Evolutionary conservation across 1,140 invertebrate genomes (phyloP), one percentile per base, ranked within the genome.

Genomic region (Drosophila eugracilis): DNA sequence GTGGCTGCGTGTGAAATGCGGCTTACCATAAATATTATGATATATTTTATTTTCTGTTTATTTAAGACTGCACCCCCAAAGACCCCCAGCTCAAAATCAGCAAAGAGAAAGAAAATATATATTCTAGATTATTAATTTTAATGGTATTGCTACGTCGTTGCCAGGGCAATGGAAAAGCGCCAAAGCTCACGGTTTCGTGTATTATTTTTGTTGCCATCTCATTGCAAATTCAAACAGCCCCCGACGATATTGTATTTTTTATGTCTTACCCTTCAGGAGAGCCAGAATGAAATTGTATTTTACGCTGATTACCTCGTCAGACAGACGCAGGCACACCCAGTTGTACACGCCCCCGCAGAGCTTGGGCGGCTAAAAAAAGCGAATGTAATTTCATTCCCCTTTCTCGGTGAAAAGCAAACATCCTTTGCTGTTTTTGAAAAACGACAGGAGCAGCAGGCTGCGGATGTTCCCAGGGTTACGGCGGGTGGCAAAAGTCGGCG

Each of bases 1-100:
- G 62, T 55, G 77, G 30, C 45, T 30, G 54, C 22, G 74, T 70
- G 59, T 24, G 50, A 77, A 85, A 65, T 60, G 73, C 52, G 58
- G 83, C 83, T 86, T 78, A 78, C 62, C 75, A 67, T 78, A 88
- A 88, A 86, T 77, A 83, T 88, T 88, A 66, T 81, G 83, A 83
- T 86, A 80, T 67, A 70, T 75, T 75, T 79, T 52, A 60, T 80
- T 74, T 76, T 41, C 57, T 73, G 34, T 75, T 66, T 74, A 74
- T 52, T 75, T 75, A 48, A 73, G 17, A 22, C 48, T 12, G 24
- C 19, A 14, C 19, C 14, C 14, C 34, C 5, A 2, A 4, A 17
- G 30, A n/a, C n/a, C 5, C 26, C 24, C 2, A 3, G n/a, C 19
- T 14, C 2, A 14, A 37, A 15, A 36, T 22, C 3, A 5, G 5